Base-by-base conservation (phyloP, 2,113 vertebrate species). In the Ursus arctos region DNA sequence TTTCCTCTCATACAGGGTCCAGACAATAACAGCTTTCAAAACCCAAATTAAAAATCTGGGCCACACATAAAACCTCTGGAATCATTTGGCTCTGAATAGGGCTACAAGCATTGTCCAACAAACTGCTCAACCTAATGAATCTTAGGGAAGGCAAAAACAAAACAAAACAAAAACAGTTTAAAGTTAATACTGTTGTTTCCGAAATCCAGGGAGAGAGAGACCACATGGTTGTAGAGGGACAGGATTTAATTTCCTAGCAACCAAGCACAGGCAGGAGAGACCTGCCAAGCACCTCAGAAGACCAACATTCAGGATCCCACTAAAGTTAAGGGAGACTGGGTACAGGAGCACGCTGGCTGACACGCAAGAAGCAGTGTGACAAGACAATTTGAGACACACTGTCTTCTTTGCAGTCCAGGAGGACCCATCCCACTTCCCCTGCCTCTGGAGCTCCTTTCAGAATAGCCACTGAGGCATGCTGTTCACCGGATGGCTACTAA, bases 11-110 rank as follows among this genome's bases (percentile, higher is more conserved):
- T 43, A 57, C 1, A 36, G 8, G 2, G 15, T 33, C 10, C 22
- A 92, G 7, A 86, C 1, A 74, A 36, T 36, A 88, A 47, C 22
- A 33, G 22, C 15, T 88, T 88, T 77, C 43, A 76, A 95, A 80
- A 31, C 18, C 47, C 31, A 88, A 74, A 67, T 89, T 83, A 61
- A 95, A 96, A 95, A 87, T 95, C 28, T 63, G 28, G 33, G n/a
- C 36, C 26, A 94, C 72, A 93, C 8, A 24, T 36, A 82, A 77
- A 49, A 33, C 8, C 26, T 85, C 59, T 61, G 12, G 6, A 43
- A 47, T 63, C 80, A 61, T 43, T 88, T 93, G 51, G 15, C 51
- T 93, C 59, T 88, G 36, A 69, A 77, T 6, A 33, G 11, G 22
- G 12, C 14, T 16, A 51, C 2, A 57, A 57, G 21, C 26, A 57